Evolutionary conservation across 2,113 vertebrate species (phyloP).

Genomic region (Paradoxurus hermaphroditus): DNA sequence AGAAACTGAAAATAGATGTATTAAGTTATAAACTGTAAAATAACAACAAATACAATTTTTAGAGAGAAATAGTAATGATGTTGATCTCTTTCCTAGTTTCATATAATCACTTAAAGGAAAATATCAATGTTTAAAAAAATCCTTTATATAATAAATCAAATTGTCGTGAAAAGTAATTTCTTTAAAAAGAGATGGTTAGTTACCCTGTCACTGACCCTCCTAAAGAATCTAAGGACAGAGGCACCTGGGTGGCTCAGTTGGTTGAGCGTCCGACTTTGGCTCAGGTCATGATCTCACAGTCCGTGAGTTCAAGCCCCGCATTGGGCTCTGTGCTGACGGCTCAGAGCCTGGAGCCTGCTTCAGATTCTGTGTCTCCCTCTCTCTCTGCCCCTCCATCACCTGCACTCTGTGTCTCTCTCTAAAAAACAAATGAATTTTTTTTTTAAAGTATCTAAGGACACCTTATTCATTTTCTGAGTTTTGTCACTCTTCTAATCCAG

Average conservation of each 20-base stretch:
- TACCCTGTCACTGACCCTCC: background rate
- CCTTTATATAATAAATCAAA: background rate
- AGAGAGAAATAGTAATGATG: background rate
- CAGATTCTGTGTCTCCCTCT: no score
- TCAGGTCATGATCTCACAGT: no score
- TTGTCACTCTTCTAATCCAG: background rate
- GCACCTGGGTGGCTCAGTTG: no score
- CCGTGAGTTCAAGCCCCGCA: no score
- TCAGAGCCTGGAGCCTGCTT: no score
- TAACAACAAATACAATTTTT: background rate
- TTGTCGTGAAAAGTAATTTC: background rate
- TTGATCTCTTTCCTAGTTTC: background rate
- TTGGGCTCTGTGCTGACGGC: no score
- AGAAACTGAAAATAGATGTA: background rate
- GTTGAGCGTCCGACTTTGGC: no score
- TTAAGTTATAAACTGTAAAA: background rate
- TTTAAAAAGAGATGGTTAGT: background rate
- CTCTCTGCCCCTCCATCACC: no score
- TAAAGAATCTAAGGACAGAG: background rate
- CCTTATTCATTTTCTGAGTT: background rate
- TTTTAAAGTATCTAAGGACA: background rate
- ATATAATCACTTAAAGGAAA: background rate
- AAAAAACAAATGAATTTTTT: no score
- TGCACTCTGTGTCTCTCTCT: no score
- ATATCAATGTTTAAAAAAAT: background rate